Conservation (phyloP, 1,140 invertebrate species). For the Drosophila lini region DNA sequence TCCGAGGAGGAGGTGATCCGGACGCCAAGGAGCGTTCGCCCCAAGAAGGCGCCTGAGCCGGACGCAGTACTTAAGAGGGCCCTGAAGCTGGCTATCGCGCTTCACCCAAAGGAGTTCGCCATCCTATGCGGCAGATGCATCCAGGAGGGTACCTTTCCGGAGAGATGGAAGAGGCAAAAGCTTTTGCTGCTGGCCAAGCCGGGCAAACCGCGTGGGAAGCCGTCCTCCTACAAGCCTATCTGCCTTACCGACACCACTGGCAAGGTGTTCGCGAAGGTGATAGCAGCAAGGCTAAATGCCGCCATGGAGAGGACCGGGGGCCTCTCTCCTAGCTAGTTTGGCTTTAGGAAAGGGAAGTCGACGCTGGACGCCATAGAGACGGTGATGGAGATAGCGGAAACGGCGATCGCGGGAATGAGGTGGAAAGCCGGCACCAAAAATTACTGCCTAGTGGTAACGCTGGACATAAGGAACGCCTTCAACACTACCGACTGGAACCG, state of each 20-base stretch:
- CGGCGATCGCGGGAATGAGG: neutral
- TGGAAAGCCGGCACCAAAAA: neutral
- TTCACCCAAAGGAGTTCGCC: neutral
- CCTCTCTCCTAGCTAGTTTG: neutral
- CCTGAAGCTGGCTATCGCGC: neutral
- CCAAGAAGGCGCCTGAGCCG: too few relatives aligned
- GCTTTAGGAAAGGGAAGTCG: neutral
- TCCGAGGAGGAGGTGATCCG: too few relatives aligned
- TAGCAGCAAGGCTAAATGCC: neutral
- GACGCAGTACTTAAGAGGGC: neutral
- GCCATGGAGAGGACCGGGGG: neutral
- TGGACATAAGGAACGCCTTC: too few relatives aligned
- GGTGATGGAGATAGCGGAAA: neutral
- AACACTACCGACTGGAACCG: too few relatives aligned
- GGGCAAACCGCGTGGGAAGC: neutral
- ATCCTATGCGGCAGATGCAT: neutral
- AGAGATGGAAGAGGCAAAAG: neutral
- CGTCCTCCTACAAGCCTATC: too few relatives aligned
- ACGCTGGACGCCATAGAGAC: neutral
- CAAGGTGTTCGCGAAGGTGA: neutral
- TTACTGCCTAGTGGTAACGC: neutral
- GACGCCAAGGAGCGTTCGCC: too few relatives aligned
- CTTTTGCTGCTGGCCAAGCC: neutral
- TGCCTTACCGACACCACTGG: neutral
- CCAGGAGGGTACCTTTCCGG: neutral